Evolutionary conservation across 2,888 invertebrate genomes (phyloP).

Genomic region (Dinocampus coccinellae): DNA sequence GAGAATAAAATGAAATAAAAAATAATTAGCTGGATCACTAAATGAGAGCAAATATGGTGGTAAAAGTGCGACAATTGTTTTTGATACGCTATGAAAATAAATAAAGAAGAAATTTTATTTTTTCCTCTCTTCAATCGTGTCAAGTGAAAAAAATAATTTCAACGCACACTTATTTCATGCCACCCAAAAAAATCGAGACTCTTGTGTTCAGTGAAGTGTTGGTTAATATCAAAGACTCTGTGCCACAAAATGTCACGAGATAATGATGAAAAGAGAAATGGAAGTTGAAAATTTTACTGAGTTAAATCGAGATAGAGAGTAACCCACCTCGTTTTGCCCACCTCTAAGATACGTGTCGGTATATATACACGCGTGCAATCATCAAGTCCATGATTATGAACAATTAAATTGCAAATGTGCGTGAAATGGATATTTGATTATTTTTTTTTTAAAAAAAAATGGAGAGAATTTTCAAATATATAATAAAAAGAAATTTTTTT

Average conservation of each 20-base stretch:
- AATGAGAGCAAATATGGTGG: constrained; percentile 2
- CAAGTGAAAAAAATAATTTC: neutral
- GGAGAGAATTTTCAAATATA: neutral
- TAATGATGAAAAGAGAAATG: constrained; percentile 16
- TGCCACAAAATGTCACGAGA: constrained; percentile 41
- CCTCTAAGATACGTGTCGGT: constrained; percentile 15
- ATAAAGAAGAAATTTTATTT: no score
- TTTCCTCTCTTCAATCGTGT: neutral
- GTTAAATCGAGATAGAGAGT: constrained; percentile 21
- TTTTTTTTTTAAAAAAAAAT: constrained; percentile 2
- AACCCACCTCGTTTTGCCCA: constrained; percentile 36
- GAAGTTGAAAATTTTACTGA: constrained; percentile 22
- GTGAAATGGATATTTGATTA: no score
- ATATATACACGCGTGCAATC: constrained; percentile 20
- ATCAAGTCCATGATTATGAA: constrained; percentile 17
- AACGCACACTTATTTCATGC: neutral
- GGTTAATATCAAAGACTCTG: constrained; percentile 36
- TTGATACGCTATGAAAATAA: neutral
- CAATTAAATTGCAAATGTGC: neutral
- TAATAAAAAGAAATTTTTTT: neutral
- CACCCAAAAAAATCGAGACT: constrained; percentile 25
- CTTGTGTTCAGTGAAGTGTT: constrained; percentile 42
- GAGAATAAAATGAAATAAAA: neutral
- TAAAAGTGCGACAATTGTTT: neutral
- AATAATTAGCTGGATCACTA: neutral